These are phyloP conservation scores for Myrmecobius fasciatus DNA, from an alignment of 2,113 vertebrate species.

Conservation along the genomic window DNA sequence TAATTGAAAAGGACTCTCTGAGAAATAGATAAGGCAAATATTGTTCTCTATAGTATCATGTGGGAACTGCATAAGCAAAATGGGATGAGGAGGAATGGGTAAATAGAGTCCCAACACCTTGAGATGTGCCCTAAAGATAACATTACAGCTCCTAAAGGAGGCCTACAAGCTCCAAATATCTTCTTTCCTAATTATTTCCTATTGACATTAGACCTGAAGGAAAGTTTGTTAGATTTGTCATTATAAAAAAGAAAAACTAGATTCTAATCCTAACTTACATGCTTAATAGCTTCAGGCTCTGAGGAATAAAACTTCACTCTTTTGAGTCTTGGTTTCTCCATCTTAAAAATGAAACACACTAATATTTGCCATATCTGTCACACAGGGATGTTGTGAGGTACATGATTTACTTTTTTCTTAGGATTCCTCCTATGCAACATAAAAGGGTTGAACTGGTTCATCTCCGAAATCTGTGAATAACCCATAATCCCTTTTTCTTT, in stretches of 20 bases:
- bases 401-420: neutral
- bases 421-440: neutral
- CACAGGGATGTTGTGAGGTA: neutral
- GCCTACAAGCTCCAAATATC: neutral
- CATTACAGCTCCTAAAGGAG: neutral
- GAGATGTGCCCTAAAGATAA: neutral
- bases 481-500: neutral
- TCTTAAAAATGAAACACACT: neutral
- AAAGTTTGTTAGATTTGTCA: neutral
- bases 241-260: neutral
- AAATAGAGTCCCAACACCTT: neutral
- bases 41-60: neutral
- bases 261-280: neutral
- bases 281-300: neutral
- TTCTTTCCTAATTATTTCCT: neutral
- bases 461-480: neutral
- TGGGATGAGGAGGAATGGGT: neutral
- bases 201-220: neutral
- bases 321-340: neutral
- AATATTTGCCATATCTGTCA: neutral
- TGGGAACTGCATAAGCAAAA: neutral
- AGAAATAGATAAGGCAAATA: neutral
- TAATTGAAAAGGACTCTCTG: neutral
- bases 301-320: neutral
- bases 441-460: neutral